Evolutionary conservation across 2,113 vertebrate species (phyloP), one percentile per base, ranked within the genome.

Genomic region (Eubucco bourcierii): DNA sequence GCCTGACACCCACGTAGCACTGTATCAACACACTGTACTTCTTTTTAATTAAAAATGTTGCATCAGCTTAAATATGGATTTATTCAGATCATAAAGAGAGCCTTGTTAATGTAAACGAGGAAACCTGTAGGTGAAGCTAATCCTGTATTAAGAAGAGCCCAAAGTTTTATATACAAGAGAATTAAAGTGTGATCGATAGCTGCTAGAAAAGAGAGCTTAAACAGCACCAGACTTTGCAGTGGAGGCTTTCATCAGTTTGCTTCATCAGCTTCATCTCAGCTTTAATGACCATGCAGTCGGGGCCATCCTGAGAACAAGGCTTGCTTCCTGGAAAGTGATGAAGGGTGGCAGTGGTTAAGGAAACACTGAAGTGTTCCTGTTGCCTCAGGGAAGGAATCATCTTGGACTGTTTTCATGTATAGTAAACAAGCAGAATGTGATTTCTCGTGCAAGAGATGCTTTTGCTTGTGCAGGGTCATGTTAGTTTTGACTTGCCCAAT

Each of bases 401-500:
- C 50, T 95, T 19, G 80, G 88, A 53, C 58, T 71, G 82, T 87
- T 96, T 93, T 96, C 72, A 77, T 12, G 72, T 90, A 77, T 13
- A 87, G 61, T 90, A 76, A 96, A 92, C 90, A 91, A 90, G 58
- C 90, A 90, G 80, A 95, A 88, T 95, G 80, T 52, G 73, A 86
- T 95, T 91, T 90, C 93, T 96, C 41, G 21, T 90, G 93, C 33
- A 1, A 76, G 64, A 52, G 84, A 66, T 17, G 27, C 71, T 90
- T 87, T 93, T 73, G 61, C 78, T 88, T 75, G 56, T 28, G 34
- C 55, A 1, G 84, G 94, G 46, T 93, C 90, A 80, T 84, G 61
- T 94, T 97, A 90, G 33, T 94, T 97, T 96, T 94, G 92, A 97
- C 93, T 97, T 97, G 78, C 77, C 80, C 29, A 79, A 21, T 29